phyloP scores from a whole-genome alignment of 2,888 invertebrate genomes.

The Caenorhabditis sp. region DNA sequence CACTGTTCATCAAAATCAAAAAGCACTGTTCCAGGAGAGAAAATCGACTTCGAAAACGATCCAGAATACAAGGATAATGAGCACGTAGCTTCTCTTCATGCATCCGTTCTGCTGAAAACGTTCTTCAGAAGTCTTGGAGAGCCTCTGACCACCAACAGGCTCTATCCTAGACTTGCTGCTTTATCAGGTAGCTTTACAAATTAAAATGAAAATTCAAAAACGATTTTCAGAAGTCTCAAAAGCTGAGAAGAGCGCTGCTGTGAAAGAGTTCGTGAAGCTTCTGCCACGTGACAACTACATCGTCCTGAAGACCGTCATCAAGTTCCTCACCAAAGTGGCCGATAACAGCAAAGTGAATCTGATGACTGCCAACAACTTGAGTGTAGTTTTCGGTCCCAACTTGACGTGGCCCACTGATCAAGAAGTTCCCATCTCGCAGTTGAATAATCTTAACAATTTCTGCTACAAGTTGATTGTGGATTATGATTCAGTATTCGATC shows the following conservation, averaged over 20 bases:
- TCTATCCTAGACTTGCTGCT: slow-evolving; percentile 76
- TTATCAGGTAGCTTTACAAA: slow-evolving; percentile 68
- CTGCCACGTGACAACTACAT: slow-evolving; percentile 79
- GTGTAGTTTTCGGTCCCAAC: slow-evolving; percentile 96
- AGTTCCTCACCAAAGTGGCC: slow-evolving; percentile 81
- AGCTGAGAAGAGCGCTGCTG: slow-evolving; percentile 74
- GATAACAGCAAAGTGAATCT: slow-evolving; percentile 89
- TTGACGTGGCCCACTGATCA: slow-evolving; percentile 89
- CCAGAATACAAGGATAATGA: slow-evolving; percentile 85
- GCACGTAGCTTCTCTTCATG: slow-evolving; percentile 89
- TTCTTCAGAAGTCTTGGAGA: slow-evolving; percentile 83
- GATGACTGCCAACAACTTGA: slow-evolving; percentile 94
- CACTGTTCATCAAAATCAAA: neutral
- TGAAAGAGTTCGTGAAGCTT: slow-evolving; percentile 76
- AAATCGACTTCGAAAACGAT: slow-evolving; percentile 87
- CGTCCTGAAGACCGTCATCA: slow-evolving; percentile 79
- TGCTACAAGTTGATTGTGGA: slow-evolving; percentile 81
- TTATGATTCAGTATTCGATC: slow-evolving; percentile 79
- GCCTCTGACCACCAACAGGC: slow-evolving; percentile 81
- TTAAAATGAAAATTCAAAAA: neutral
- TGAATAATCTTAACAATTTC: slow-evolving; percentile 83
- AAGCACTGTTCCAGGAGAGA: slow-evolving; percentile 83
- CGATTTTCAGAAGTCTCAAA: slow-evolving; percentile 74
- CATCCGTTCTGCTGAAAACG: slow-evolving; percentile 90
- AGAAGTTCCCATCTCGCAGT: slow-evolving; percentile 81